Percentiles rank a stretch among this genome's conserved stretches.
These are phyloP conservation scores for Aleiodes sp. DNA, from an alignment of 1,140 invertebrate species.

Conservation along the genomic window DNA sequence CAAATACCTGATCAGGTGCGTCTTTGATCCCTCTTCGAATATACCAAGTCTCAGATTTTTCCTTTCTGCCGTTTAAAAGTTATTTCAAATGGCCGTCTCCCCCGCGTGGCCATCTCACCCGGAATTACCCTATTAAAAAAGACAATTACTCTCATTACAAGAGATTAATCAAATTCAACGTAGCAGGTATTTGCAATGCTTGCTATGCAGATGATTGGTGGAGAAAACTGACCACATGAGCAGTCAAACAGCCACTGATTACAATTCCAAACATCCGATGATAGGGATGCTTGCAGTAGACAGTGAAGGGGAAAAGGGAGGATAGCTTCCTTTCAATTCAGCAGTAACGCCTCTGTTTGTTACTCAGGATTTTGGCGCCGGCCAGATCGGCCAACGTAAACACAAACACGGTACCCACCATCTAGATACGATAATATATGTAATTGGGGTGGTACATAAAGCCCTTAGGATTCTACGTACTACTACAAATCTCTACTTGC, in stretches of 20 bases:
- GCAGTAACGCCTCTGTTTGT: neutral
- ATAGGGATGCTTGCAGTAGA: no score
- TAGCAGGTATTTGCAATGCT: neutral
- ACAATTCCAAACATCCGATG: neutral
- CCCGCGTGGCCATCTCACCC: no score
- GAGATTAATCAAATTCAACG: neutral
- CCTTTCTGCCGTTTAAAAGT: no score
- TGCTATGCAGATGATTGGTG: neutral
- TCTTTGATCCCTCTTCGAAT: no score
- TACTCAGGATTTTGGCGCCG: constrained; percentile 13
- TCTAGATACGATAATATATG: constrained; percentile 24
- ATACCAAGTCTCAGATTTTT: no score
- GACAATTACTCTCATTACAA: neutral
- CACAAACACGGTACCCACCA: neutral
- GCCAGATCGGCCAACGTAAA: constrained; percentile 6
- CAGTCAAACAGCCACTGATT: neutral
- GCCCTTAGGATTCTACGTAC: no score
- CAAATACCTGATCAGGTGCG: no score
- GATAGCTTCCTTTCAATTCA: neutral
- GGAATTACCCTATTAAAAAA: no score
- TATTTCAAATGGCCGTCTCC: no score
- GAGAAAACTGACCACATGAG: neutral
- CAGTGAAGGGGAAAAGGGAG: neutral
- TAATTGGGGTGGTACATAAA: neutral
- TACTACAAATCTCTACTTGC: no score